Conservation (phyloP, 2,888 invertebrate genomes). For the Chironomus riparius region DNA sequence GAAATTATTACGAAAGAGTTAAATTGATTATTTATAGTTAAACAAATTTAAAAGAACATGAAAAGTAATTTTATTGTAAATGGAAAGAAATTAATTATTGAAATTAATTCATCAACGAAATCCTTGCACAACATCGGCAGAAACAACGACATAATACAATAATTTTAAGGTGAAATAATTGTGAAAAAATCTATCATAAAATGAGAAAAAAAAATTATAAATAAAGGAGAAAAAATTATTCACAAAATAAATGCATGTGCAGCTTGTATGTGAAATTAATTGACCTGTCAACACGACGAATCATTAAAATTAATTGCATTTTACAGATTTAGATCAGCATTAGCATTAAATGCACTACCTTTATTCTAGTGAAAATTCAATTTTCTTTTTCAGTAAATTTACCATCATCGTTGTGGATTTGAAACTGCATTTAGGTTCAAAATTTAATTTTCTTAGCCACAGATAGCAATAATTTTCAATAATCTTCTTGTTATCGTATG, state of each 20-base stretch:
- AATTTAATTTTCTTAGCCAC: too few species aligned
- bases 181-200: background rate
- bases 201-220: background rate
- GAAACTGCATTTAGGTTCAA: too few species aligned
- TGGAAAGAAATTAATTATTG: constrained; percentile 3
- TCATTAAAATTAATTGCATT: background rate
- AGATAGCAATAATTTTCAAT: too few species aligned
- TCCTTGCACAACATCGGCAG: background rate
- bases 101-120: background rate
- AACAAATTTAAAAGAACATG: background rate
- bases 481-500: too few species aligned
- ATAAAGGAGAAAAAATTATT: background rate
- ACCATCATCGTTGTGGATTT: too few species aligned
- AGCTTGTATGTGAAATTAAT: background rate
- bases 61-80: background rate
- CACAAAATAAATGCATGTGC: background rate
- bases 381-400: too few species aligned
- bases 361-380: background rate
- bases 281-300: background rate
- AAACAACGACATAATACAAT: constrained; percentile 18
- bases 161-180: constrained; percentile 18
- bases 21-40: constrained; percentile 23
- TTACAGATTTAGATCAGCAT: background rate
- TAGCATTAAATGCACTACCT: background rate
- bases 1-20: background rate